A percentile compares a stretch with the other conserved stretches of the same genome.
Evolutionary conservation across 2,888 invertebrate species (phyloP).

Genomic region (Drosophila recens): DNA sequence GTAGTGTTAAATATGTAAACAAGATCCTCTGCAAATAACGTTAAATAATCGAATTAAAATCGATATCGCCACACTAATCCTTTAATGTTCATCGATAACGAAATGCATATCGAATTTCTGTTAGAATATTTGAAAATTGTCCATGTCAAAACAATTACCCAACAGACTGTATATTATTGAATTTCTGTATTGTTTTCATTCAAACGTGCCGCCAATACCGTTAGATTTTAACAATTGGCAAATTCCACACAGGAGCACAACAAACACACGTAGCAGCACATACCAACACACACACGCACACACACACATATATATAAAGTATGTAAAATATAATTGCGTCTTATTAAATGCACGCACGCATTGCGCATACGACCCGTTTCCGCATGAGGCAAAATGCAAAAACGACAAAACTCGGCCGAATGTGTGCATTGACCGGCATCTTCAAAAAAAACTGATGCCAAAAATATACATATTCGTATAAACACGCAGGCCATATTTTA

Average conservation of each 20-base stretch:
- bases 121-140: neutral
- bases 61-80: too few relatives aligned
- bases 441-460: constrained; percentile 11
- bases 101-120: too few relatives aligned
- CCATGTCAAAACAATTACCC: too few relatives aligned
- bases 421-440: constrained; percentile 72
- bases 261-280: constrained; percentile 39
- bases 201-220: constrained; percentile 57
- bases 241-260: constrained; percentile 16
- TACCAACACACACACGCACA: constrained; percentile 15
- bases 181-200: constrained; percentile 15
- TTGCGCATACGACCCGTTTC: constrained; percentile 73
- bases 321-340: constrained; percentile 59
- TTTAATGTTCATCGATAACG: too few relatives aligned
- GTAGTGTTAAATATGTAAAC: too few relatives aligned
- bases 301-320: constrained; percentile 26
- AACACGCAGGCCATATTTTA: constrained; percentile 31
- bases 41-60: too few relatives aligned
- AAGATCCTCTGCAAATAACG: too few relatives aligned
- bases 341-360: constrained; percentile 38
- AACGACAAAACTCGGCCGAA: constrained; percentile 72
- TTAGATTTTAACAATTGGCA: constrained; percentile 47
- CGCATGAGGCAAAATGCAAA: constrained; percentile 49
- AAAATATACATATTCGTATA: constrained; percentile 29
- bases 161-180: constrained; percentile 9